Evolutionary conservation across 2,113 vertebrate genomes (phyloP).

Genomic region (Onychorhynchus coronatus): DNA sequence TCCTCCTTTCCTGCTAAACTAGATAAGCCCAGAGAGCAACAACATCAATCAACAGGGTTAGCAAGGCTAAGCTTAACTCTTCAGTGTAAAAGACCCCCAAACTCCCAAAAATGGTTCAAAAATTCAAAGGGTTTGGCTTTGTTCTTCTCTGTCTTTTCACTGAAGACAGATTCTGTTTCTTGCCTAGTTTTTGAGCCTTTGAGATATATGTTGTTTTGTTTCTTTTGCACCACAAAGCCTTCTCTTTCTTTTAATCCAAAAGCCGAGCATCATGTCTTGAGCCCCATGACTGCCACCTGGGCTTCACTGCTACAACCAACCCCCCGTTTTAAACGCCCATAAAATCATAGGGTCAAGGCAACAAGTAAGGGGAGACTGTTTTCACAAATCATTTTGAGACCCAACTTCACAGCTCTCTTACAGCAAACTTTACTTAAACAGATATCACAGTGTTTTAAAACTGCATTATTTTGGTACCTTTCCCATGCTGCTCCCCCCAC

Average conservation of each 20-base stretch:
- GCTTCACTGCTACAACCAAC: not conserved
- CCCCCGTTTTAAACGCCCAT: not conserved
- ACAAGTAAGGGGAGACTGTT: not conserved
- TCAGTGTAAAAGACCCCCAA: not conserved
- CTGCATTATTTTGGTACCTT: not conserved
- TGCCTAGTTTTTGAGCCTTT: not conserved
- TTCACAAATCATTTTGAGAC: not conserved
- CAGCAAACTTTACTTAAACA: not conserved
- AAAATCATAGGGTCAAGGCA: not conserved
- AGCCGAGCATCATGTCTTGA: not conserved
- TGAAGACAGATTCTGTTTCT: not conserved
- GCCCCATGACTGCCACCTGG: not conserved
- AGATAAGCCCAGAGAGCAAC: constrained; percentile 1
- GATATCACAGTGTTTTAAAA: not conserved
- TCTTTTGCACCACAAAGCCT: not conserved
- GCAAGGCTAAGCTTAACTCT: not conserved
- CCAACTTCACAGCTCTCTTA: not conserved
- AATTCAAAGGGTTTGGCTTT: not conserved
- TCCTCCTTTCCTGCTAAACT: not conserved
- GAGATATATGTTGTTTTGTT: not conserved
- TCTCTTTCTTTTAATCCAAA: not conserved
- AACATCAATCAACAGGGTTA: not conserved
- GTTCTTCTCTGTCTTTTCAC: not conserved
- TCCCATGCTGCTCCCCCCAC: not conserved
- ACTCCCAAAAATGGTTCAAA: not conserved